Percentiles rank a stretch among this genome's conserved stretches.
These are phyloP conservation scores for Lepilemur septentrionalis DNA, from an alignment of 2,797 vertebrate species.

Conservation along the genomic window DNA sequence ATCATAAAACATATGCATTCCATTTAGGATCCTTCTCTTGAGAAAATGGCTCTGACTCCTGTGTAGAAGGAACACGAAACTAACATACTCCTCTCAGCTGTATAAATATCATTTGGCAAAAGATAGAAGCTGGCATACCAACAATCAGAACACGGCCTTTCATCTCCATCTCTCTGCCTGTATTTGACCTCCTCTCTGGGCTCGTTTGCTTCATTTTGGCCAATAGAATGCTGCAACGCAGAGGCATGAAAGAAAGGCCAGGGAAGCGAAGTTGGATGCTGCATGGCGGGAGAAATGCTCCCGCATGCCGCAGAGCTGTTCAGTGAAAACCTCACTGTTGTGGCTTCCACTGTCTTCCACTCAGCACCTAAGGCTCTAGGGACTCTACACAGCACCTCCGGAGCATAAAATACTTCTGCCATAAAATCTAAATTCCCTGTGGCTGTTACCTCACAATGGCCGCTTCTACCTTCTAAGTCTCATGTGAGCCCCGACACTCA, in stretches of 20 bases:
- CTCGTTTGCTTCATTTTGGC: background rate
- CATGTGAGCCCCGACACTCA: background rate
- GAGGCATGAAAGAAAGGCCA: background rate
- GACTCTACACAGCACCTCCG: background rate
- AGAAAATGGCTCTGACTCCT: slow-evolving; percentile 36
- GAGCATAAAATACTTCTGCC: background rate
- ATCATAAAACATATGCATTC: slow-evolving; percentile 49
- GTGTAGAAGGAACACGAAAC: slow-evolving; percentile 47
- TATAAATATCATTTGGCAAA: slow-evolving; percentile 70
- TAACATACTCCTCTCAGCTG: slow-evolving; percentile 62
- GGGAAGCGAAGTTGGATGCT: background rate
- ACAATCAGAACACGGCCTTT: slow-evolving; percentile 49
- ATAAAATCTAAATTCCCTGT: background rate
- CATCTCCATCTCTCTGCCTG: slow-evolving; percentile 45
- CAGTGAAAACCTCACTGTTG: background rate
- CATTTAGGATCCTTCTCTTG: slow-evolving; percentile 49
- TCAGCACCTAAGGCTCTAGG: background rate
- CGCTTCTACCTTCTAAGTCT: background rate
- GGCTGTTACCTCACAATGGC: background rate
- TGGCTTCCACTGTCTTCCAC: background rate
- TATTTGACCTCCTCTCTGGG: background rate
- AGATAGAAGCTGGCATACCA: slow-evolving; percentile 44
- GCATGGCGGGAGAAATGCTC: background rate
- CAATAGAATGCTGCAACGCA: background rate
- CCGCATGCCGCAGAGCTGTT: background rate